Evolutionary conservation across 1,140 invertebrate species (phyloP).

Genomic region (Neodiprion fabricii): DNA sequence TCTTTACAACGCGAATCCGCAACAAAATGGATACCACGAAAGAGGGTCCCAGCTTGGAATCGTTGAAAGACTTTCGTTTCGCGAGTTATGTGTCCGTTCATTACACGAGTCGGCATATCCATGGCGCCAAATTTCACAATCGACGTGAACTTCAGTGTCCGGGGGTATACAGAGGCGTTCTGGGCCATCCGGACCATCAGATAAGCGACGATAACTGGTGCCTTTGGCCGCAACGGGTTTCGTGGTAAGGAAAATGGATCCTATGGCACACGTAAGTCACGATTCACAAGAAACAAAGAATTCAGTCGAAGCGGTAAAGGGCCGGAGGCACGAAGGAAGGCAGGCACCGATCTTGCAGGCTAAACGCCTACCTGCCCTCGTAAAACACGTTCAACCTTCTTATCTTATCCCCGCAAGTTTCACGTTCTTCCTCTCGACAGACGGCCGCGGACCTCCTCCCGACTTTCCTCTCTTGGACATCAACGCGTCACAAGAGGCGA

Average conservation of each 20-base stretch:
- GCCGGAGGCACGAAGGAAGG: neutral
- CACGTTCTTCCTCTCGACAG: slow-evolving; percentile 2
- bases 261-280: neutral
- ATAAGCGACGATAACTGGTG: slow-evolving; percentile 2
- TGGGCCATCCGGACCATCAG: slow-evolving; percentile 2
- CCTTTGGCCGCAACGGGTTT: neutral
- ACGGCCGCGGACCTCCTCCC: neutral
- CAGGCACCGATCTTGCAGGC: neutral
- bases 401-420: slow-evolving; percentile 2
- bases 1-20: too few species aligned
- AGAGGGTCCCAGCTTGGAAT: too few species aligned
- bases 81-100: too few species aligned
- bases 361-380: slow-evolving; percentile 6
- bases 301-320: neutral
- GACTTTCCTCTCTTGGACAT: neutral
- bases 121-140: neutral
- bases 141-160: neutral
- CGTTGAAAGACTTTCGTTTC: too few species aligned
- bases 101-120: too few species aligned
- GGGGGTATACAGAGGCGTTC: too few species aligned
- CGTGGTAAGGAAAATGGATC: neutral
- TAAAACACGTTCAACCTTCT: slow-evolving; percentile 5
- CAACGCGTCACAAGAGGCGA: neutral
- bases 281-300: slow-evolving; percentile 7
- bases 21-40: too few species aligned